Percentiles rank a stretch among this genome's conserved stretches.
Conservation (phyloP, 2,888 invertebrate genomes). For the Nomada ruficornis region DNA sequence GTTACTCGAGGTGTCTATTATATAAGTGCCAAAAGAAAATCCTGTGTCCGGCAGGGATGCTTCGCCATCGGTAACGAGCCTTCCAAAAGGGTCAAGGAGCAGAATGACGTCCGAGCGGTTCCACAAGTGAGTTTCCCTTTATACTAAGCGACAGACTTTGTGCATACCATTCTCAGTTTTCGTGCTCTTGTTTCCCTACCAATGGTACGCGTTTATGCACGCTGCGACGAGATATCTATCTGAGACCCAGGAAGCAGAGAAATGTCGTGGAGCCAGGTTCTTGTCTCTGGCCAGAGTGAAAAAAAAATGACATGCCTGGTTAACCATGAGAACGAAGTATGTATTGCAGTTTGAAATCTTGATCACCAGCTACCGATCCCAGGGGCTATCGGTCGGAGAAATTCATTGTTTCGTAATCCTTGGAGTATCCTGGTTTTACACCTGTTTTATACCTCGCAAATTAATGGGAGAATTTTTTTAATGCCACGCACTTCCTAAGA, state of each 20-base stretch:
- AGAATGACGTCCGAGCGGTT: conserved; percentile 81
- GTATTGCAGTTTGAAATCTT: conserved; percentile 31
- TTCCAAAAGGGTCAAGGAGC: conserved; percentile 39
- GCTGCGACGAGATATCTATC: conserved; percentile 35
- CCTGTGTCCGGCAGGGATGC: conserved; percentile 20
- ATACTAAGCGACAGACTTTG: conserved; percentile 21
- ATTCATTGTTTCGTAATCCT: conserved; percentile 15
- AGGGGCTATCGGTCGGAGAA: conserved; percentile 15
- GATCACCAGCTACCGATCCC: conserved; percentile 14
- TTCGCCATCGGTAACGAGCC: conserved; percentile 41
- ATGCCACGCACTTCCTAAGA: no score
- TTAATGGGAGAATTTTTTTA: not conserved
- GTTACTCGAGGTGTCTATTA: conserved; percentile 11
- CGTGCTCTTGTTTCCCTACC: conserved; percentile 55
- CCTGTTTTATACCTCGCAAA: not conserved
- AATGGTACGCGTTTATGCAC: conserved; percentile 31
- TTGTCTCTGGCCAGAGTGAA: conserved; percentile 38
- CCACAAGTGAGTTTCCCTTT: conserved; percentile 80
- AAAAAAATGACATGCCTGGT: conserved; percentile 51
- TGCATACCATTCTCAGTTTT: conserved; percentile 45
- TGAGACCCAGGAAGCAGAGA: conserved; percentile 53
- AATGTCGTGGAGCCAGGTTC: conserved; percentile 57
- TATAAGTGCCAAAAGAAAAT: conserved; percentile 32
- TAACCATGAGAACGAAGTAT: conserved; percentile 43
- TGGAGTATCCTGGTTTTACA: not conserved